Evolutionary conservation across 37 sponge, comb jelly and placozoan genomes (phyloP).

Genomic region (Cladorhizidae sp.): DNA sequence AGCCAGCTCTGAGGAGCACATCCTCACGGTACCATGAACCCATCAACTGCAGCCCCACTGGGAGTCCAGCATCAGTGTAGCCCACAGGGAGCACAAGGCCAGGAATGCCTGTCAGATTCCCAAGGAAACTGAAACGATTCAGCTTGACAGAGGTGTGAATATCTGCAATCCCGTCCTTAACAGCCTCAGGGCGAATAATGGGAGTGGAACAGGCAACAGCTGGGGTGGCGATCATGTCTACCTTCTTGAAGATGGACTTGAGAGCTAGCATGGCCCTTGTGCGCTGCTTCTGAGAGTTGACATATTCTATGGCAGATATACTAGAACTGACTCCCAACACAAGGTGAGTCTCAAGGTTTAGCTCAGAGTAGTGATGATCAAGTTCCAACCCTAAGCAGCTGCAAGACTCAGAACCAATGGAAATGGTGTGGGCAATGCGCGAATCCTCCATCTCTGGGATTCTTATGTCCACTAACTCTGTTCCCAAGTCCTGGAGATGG

Average conservation of each 20-base stretch:
- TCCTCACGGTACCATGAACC: too few species aligned
- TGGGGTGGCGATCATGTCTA: slow-evolving; percentile 71
- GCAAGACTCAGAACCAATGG: slow-evolving; percentile 64
- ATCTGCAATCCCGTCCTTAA: slow-evolving; percentile 31
- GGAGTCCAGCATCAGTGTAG: too few species aligned
- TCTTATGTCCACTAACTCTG: slow-evolving; percentile 56
- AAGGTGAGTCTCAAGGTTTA: slow-evolving; percentile 64
- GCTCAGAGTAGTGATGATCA: slow-evolving; percentile 57
- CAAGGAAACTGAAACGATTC: too few species aligned
- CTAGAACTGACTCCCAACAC: neutral
- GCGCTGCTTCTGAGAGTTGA: slow-evolving; percentile 77
- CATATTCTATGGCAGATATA: slow-evolving; percentile 36
- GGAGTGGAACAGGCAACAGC: slow-evolving; percentile 58
- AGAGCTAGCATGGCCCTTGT: slow-evolving; percentile 63
- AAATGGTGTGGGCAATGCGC: slow-evolving; percentile 57
- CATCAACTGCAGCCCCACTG: too few species aligned
- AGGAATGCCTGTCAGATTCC: too few species aligned
- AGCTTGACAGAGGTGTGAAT: too few species aligned
- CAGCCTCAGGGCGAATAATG: slow-evolving; percentile 34
- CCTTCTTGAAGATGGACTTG: slow-evolving; percentile 45
- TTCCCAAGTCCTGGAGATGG: slow-evolving; percentile 50
- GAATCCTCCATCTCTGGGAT: slow-evolving; percentile 82
- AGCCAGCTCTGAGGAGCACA: too few species aligned
- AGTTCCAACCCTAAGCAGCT: slow-evolving; percentile 31
- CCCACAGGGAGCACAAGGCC: too few species aligned